These are phyloP conservation scores for Antheraea pernyi DNA, from an alignment of 1,140 invertebrate genomes.

Conservation along the genomic window DNA sequence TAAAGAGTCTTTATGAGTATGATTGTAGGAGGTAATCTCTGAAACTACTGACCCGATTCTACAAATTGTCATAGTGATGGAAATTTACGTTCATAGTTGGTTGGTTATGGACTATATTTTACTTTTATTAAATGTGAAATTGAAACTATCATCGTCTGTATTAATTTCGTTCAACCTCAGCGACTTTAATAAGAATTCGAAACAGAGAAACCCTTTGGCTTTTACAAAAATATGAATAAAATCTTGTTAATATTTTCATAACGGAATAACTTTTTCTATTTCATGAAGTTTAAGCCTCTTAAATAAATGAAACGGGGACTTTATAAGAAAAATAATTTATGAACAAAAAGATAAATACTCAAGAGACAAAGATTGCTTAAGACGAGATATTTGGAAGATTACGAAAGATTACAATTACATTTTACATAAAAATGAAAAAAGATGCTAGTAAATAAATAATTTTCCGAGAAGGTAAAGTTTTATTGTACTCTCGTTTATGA, in stretches of 20 bases:
- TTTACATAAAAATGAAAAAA: background rate
- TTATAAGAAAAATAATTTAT: slow-evolving; percentile 7
- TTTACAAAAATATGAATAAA: background rate
- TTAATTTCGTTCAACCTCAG: too few species aligned
- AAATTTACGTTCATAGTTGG: too few species aligned
- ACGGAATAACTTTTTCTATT: slow-evolving; percentile 11
- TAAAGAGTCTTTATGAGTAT: too few species aligned
- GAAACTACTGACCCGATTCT: too few species aligned
- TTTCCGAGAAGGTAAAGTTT: background rate
- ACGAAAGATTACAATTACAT: background rate
- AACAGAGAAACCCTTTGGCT: background rate
- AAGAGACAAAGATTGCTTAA: slow-evolving; percentile 3
- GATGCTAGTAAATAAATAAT: background rate
- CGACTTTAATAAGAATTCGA: too few species aligned
- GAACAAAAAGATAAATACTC: background rate
- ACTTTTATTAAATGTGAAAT: too few species aligned
- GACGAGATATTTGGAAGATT: background rate
- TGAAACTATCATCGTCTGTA: too few species aligned
- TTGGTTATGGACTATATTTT: too few species aligned
- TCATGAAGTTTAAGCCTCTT: slow-evolving; percentile 3
- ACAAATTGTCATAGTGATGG: too few species aligned
- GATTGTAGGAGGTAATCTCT: too few species aligned
- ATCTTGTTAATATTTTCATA: background rate
- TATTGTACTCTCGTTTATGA: background rate
- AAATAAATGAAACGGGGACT: slow-evolving; percentile 8